These are phyloP conservation scores for Falco biarmicus DNA, from an alignment of 2,797 vertebrate species.

Conservation along the genomic window DNA sequence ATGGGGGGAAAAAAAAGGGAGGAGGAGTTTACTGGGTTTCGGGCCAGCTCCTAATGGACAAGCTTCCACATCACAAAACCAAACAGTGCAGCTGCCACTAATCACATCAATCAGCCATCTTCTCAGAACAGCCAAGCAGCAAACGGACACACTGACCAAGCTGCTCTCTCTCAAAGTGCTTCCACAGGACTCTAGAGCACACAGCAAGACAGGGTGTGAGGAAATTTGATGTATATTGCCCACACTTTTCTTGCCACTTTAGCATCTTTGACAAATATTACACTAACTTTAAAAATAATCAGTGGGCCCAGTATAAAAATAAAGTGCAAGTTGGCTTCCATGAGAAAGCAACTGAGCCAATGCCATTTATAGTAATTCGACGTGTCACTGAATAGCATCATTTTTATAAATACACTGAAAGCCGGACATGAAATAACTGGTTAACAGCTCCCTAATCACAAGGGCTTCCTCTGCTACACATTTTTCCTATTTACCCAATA, in stretches of 20 bases:
- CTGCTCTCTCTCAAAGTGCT: background rate
- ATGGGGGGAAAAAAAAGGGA: background rate
- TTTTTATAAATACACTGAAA: constrained; percentile 73
- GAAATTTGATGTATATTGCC: background rate
- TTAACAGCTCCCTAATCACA: constrained; percentile 74
- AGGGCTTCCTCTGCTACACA: constrained; percentile 73
- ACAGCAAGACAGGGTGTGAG: background rate
- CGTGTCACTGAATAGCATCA: constrained; percentile 68
- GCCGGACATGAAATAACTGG: constrained; percentile 73
- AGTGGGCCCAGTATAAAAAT: constrained; percentile 38
- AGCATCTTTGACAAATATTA: constrained; percentile 30
- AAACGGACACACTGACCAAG: background rate
- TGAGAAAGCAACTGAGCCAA: constrained; percentile 48
- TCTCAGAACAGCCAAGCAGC: background rate
- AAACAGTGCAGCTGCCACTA: constrained; percentile 49
- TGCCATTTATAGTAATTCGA: constrained; percentile 69
- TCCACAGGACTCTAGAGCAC: background rate
- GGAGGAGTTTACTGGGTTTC: constrained; percentile 28
- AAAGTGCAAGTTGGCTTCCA: constrained; percentile 45
- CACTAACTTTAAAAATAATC: constrained; percentile 39
- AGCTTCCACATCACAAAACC: constrained; percentile 36
- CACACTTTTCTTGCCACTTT: background rate
- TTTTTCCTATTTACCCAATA: constrained; percentile 74
- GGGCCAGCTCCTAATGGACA: constrained; percentile 40
- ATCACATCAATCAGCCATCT: constrained; percentile 1